Percentiles rank a stretch among this genome's conserved stretches.
Evolutionary conservation across 2,113 vertebrate species (phyloP).

Genomic region (Melanerpes aurifrons): DNA sequence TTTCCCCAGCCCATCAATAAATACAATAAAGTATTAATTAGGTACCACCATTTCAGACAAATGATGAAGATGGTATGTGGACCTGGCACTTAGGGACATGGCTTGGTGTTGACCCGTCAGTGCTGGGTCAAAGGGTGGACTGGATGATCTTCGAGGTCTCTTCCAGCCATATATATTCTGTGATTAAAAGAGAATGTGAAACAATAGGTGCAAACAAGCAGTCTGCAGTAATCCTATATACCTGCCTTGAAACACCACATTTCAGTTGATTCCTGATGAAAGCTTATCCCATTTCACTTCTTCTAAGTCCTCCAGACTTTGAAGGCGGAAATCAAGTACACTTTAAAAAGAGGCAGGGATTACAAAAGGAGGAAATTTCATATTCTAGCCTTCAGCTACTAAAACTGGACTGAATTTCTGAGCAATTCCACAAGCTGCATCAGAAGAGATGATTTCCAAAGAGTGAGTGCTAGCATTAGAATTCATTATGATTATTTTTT

Average conservation of each 20-base stretch:
- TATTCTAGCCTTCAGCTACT: slow-evolving; percentile 25
- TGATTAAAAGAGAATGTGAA: not conserved
- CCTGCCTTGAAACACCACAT: not conserved
- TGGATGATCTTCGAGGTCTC: too few species aligned
- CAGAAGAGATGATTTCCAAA: not conserved
- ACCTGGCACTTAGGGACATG: too few species aligned
- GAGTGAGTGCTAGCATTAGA: not conserved
- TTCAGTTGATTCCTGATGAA: not conserved
- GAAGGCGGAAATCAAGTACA: slow-evolving; percentile 22
- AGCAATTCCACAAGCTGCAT: slow-evolving; percentile 2
- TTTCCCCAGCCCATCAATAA: not conserved
- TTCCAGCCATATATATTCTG: too few species aligned
- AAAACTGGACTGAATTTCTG: slow-evolving; percentile 33
- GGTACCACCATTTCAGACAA: not conserved
- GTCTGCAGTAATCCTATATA: not conserved
- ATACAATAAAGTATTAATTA: not conserved
- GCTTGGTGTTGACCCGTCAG: too few species aligned
- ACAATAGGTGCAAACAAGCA: not conserved
- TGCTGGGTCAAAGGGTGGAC: too few species aligned
- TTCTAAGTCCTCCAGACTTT: not conserved
- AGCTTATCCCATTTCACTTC: not conserved
- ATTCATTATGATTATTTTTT: not conserved
- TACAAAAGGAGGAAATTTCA: not conserved
- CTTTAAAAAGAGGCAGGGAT: not conserved
- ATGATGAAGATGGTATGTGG: not conserved